Conservation (phyloP, 2,113 vertebrate species). For the Alligator mississippiensis region DNA sequence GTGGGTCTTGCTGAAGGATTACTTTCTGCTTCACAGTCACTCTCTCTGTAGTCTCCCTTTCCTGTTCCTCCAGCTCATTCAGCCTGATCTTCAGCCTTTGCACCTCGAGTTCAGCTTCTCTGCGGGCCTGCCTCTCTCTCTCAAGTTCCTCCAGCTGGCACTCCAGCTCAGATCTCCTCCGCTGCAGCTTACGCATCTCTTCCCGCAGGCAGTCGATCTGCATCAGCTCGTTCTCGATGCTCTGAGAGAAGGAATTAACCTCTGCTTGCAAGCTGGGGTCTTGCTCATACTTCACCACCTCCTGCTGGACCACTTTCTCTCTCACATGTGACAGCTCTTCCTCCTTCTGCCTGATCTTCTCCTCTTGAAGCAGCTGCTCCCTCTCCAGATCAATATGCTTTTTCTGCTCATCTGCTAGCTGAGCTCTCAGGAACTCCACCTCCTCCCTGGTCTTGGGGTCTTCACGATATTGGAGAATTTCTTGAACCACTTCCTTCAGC, state of each 20-base stretch:
- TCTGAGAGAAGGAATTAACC: slow-evolving; percentile 83
- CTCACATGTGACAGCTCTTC: slow-evolving; percentile 90
- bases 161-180: slow-evolving; percentile 87
- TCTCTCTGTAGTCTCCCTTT: slow-evolving; percentile 89
- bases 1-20: slow-evolving; percentile 95
- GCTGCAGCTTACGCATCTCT: slow-evolving; percentile 88
- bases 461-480: slow-evolving; percentile 92
- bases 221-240: slow-evolving; percentile 88
- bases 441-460: slow-evolving; percentile 94
- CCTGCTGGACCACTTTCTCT: slow-evolving; percentile 92
- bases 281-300: slow-evolving; percentile 92
- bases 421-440: slow-evolving; percentile 86
- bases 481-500: slow-evolving; percentile 93
- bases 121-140: slow-evolving; percentile 87
- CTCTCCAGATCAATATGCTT: slow-evolving; percentile 91
- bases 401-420: slow-evolving; percentile 90
- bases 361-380: slow-evolving; percentile 83
- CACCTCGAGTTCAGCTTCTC: slow-evolving; percentile 93
- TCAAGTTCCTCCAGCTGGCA: slow-evolving; percentile 92
- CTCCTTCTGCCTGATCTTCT: slow-evolving; percentile 88
- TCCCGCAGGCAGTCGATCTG: slow-evolving; percentile 86
- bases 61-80: slow-evolving; percentile 86
- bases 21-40: slow-evolving; percentile 96
- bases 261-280: slow-evolving; percentile 89
- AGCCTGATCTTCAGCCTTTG: slow-evolving; percentile 88